These are phyloP conservation scores for Rhagologus leucostigma DNA, from an alignment of 2,113 vertebrate genomes.

Conservation along the genomic window DNA sequence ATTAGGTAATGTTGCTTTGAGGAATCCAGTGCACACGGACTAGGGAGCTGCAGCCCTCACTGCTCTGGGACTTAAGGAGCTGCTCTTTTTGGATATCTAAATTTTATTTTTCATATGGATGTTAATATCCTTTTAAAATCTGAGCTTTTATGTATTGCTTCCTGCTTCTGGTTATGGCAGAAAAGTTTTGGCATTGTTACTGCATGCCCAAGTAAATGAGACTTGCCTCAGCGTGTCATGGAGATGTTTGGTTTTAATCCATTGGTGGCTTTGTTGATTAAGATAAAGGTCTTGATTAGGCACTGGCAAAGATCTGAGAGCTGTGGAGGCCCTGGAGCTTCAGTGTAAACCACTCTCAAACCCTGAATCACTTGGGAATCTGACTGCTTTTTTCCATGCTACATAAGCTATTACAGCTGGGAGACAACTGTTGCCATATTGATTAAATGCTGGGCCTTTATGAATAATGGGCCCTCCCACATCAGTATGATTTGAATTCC, in stretches of 20 bases:
- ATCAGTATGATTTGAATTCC: not conserved
- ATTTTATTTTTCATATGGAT: not conserved
- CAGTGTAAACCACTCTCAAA: not conserved
- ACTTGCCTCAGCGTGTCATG: not conserved
- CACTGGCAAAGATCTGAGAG: slow-evolving; percentile 15
- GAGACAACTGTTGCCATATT: slow-evolving; percentile 8
- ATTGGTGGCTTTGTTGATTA: slow-evolving; percentile 14
- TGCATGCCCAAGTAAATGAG: not conserved
- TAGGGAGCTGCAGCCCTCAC: not conserved
- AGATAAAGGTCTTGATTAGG: slow-evolving; percentile 37
- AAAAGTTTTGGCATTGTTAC: not conserved
- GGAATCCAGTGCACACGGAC: not conserved
- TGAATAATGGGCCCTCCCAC: not conserved
- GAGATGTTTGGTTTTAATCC: slow-evolving; percentile 33
- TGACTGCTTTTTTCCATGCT: slow-evolving; percentile 15
- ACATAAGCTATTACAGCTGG: not conserved
- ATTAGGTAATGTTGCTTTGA: not conserved
- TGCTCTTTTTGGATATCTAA: not conserved
- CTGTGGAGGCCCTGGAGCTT: not conserved
- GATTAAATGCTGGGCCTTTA: not conserved
- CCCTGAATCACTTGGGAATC: not conserved
- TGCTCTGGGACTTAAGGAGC: not conserved
- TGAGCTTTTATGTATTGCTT: not conserved
- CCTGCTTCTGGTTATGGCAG: not conserved
- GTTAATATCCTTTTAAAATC: not conserved